Conservation (phyloP, 1,140 invertebrate species). For the Coenobita brevimanus region DNA sequence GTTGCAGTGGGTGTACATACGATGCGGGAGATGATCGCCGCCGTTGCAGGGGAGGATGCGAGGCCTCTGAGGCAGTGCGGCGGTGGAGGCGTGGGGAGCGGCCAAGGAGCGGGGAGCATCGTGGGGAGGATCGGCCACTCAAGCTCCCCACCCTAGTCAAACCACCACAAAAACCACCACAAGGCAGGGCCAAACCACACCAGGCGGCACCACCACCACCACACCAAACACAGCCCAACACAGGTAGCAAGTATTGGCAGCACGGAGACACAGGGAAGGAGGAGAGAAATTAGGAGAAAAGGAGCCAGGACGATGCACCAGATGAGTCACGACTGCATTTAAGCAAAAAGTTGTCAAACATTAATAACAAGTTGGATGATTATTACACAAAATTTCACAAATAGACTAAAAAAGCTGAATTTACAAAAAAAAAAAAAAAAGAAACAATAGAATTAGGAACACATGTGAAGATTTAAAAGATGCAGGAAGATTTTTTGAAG, state of each 20-base stretch:
- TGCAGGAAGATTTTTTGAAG: no score
- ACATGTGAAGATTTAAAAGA: no score
- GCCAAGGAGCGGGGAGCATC: conserved; percentile 64
- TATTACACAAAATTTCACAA: no score
- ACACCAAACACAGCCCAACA: conserved; percentile 37
- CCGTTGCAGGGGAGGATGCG: conserved; percentile 44
- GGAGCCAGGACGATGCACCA: neutral
- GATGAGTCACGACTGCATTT: neutral
- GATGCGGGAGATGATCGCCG: conserved; percentile 60
- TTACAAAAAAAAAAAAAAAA: neutral
- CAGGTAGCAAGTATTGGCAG: conserved; percentile 32
- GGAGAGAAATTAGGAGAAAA: conserved; percentile 15
- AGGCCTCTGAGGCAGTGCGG: conserved; percentile 61
- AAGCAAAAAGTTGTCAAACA: no score
- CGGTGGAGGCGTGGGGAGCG: conserved; percentile 63
- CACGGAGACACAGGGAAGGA: conserved; percentile 24
- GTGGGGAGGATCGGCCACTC: conserved; percentile 40
- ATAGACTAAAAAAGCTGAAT: neutral
- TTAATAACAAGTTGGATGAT: no score
- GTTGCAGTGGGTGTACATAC: conserved; percentile 66
- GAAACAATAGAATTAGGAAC: no score
- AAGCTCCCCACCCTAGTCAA: conserved; percentile 50
- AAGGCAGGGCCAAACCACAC: conserved; percentile 30
- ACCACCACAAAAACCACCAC: conserved; percentile 30
- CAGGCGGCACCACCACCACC: conserved; percentile 31